Evolutionary conservation across 2,888 invertebrate species (phyloP), one percentile per base, ranked within the genome.

Genomic region (Candidula unifasciata): DNA sequence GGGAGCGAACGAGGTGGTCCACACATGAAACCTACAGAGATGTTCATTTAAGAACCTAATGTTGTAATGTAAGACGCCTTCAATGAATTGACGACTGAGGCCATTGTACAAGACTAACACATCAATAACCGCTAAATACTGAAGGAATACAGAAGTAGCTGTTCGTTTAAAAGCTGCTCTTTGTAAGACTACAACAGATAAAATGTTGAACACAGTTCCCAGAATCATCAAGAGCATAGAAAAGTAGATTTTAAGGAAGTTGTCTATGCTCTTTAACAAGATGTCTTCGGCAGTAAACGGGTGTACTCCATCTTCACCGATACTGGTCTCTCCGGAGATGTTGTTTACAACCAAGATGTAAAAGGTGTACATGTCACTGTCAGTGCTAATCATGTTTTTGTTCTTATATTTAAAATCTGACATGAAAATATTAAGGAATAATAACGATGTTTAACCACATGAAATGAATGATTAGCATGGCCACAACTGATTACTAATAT

Each of bases 61-160:
- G 27, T 85, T 74, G 80, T 82, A 85, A 0, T 54, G 74, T 10
- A 27, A 77, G 2, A 77, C 64, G 10, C 77, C 81, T 3, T 37
- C 30, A 0, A 76, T 74, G 52, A 71, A 81, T 52, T 69, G 82
- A 54, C 77, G 83, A 18, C 66, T 57, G 30, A 83, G 79, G 3
- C 83, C 85, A 18, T 78, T 82, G 37, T 83, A 85, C 44, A 87
- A 80, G 27, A 83, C 76, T 33, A 82, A 69, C 52, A 83, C 10
- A 73, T 87, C 87, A 3, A 82, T 64, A 21, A 83, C 57, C 27
- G 87, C 87, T 69, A 87, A 64, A 21, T 66, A 78, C 13, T 71
- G 27, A 30, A 87, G 76, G 73, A 82, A 86, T 27, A 85, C 73
- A 8, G 84, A 84, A 10, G 80, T 74, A 3, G 82, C 69, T 3